These are phyloP conservation scores for Myripristis jacobus DNA, from an alignment of 2,797 vertebrate genomes.

Conservation along the genomic window DNA sequence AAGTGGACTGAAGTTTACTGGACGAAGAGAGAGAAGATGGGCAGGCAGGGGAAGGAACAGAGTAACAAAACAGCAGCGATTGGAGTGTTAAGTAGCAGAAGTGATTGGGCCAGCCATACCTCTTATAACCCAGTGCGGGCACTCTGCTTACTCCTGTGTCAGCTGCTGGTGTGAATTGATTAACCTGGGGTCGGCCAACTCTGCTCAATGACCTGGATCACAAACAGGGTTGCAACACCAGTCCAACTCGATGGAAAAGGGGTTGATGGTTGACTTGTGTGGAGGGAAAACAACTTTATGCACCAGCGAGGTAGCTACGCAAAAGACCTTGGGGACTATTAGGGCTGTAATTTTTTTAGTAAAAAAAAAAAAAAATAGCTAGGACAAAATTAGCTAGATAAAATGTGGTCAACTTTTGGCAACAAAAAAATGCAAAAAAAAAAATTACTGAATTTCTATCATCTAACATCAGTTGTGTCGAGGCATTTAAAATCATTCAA, in stretches of 20 bases:
- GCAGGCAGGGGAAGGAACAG: not conserved
- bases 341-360: no score
- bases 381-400: not conserved
- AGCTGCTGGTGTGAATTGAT: conserved; percentile 26
- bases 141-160: conserved; percentile 23
- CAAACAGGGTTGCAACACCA: conserved; percentile 1
- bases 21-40: conserved; percentile 43
- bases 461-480: not conserved
- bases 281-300: not conserved
- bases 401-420: not conserved
- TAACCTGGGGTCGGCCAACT: conserved; percentile 2
- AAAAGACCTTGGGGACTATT: not conserved
- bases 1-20: conserved; percentile 31
- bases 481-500: not conserved
- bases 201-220: not conserved
- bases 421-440: not conserved
- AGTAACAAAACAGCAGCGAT: conserved; percentile 24
- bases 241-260: conserved; percentile 6
- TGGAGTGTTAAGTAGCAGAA: conserved; percentile 22
- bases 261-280: conserved; percentile 6
- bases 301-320: conserved; percentile 10
- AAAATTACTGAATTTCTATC: no score
- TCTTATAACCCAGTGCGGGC: conserved; percentile 7
- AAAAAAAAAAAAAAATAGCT: not conserved
- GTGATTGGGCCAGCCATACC: conserved; percentile 22